These are phyloP conservation scores for Andrena fulva DNA, from an alignment of 2,888 invertebrate genomes.

Conservation along the genomic window DNA sequence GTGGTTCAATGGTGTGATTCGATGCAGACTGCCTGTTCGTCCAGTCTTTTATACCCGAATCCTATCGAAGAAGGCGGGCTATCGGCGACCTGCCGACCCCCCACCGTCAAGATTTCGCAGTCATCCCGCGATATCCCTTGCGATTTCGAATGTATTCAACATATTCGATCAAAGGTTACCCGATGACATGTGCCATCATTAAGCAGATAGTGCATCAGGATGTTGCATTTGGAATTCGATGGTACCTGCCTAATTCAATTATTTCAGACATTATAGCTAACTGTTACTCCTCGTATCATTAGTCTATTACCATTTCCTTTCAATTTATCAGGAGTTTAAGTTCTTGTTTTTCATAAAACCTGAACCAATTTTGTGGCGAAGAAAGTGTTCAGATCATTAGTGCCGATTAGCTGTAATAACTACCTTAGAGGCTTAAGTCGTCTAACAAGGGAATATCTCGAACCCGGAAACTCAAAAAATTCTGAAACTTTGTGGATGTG, in stretches of 20 bases:
- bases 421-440: no score
- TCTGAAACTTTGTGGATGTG: no score
- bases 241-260: not conserved
- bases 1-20: constrained; percentile 77
- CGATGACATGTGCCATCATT: constrained; percentile 54
- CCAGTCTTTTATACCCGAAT: constrained; percentile 81
- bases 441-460: no score
- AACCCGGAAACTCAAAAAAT: no score
- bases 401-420: no score
- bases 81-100: constrained; percentile 80
- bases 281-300: not conserved
- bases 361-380: no score
- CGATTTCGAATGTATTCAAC: constrained; percentile 55
- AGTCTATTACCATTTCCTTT: not conserved
- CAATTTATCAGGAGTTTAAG: no score
- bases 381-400: no score
- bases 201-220: constrained; percentile 9
- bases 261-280: not conserved
- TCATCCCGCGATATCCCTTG: constrained; percentile 68
- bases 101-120: constrained; percentile 62
- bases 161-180: constrained; percentile 71
- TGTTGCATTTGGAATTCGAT: not conserved
- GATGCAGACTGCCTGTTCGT: constrained; percentile 65
- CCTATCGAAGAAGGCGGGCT: constrained; percentile 74
- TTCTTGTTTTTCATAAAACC: no score